Evolutionary conservation across 2,888 invertebrate genomes (phyloP).

Genomic region (Rotaria sp.): DNA sequence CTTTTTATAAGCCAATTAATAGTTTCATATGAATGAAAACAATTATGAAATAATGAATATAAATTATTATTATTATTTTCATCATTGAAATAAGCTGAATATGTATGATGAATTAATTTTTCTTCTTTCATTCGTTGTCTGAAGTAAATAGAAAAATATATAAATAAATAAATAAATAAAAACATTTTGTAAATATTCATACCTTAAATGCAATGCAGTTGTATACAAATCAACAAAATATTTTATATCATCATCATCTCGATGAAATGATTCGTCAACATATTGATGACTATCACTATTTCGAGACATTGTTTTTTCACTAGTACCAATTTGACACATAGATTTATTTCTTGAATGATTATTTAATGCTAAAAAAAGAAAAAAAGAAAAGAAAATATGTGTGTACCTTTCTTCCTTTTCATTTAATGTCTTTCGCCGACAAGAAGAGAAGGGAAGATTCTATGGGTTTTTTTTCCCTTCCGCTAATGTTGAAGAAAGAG

Average conservation of each 20-base stretch:
- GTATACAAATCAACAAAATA: slow-evolving; percentile 13
- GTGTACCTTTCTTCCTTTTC: not conserved
- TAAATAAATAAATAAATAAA: not conserved
- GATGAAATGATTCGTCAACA: not conserved
- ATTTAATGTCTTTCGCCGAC: not conserved
- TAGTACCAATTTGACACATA: not conserved
- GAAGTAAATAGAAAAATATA: no score
- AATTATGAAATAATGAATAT: slow-evolving; percentile 14
- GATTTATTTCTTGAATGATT: not conserved
- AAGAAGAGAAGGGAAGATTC: not conserved
- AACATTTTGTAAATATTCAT: not conserved
- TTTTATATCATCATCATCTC: not conserved
- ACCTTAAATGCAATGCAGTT: slow-evolving; percentile 23
- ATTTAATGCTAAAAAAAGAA: not conserved
- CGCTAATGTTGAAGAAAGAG: not conserved
- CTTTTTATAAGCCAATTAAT: slow-evolving; percentile 19
- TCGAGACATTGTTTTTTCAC: not conserved
- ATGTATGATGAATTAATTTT: not conserved
- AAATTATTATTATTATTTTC: slow-evolving; percentile 11
- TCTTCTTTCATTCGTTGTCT: slow-evolving; percentile 28
- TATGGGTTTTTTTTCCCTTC: not conserved
- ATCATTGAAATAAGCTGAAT: not conserved
- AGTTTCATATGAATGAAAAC: slow-evolving; percentile 23
- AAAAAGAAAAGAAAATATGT: no score
- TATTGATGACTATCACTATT: not conserved